These are phyloP conservation scores for Tyto alba DNA, from an alignment of 2,113 vertebrate species.

Conservation along the genomic window DNA sequence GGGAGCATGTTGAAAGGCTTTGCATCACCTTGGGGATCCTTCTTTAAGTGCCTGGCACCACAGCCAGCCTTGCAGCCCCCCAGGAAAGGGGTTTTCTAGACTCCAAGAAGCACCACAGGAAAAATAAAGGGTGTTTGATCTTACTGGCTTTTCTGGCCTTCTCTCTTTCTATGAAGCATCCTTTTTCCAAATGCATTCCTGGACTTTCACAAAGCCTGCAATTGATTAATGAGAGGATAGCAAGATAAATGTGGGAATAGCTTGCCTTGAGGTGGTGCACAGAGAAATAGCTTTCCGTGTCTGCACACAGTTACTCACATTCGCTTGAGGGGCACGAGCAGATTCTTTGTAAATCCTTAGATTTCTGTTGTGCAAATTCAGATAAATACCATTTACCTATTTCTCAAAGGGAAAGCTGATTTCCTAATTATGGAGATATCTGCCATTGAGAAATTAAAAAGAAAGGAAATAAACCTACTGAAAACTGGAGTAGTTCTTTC, in stretches of 20 bases:
- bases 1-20: not conserved
- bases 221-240: not conserved
- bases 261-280: not conserved
- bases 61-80: not conserved
- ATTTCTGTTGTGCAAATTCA: not conserved
- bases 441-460: not conserved
- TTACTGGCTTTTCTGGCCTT: not conserved
- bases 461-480: not conserved
- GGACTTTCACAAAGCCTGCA: not conserved
- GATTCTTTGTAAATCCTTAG: not conserved
- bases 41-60: not conserved
- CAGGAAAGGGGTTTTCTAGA: not conserved
- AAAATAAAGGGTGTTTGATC: not conserved
- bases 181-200: not conserved
- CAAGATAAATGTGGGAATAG: not conserved
- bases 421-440: not conserved
- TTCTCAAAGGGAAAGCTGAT: not conserved
- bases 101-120: not conserved
- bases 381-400: not conserved
- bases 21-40: not conserved
- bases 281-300: not conserved
- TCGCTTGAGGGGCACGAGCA: not conserved
- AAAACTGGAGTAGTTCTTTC: not conserved
- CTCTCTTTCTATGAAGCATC: not conserved
- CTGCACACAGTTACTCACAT: not conserved